phyloP scores from a whole-genome alignment of 2,888 invertebrate genomes.

The Lasiommata megera region DNA sequence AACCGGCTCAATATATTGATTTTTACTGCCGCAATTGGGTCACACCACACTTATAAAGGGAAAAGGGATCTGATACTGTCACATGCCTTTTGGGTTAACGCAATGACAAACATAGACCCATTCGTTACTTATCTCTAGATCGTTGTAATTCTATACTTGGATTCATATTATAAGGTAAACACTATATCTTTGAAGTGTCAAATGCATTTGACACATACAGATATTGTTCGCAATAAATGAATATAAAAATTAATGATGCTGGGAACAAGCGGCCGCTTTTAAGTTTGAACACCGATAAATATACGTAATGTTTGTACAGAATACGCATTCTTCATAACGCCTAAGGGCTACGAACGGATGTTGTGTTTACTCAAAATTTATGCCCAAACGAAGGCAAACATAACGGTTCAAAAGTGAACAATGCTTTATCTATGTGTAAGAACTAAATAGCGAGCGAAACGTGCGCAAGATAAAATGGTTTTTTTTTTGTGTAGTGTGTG shows the following conservation, averaged over 20 bases:
- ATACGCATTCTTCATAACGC: conserved; percentile 37
- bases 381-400: conserved; percentile 53
- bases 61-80: too few relatives aligned
- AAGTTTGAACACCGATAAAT: conserved; percentile 31
- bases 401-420: conserved; percentile 52
- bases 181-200: too few relatives aligned
- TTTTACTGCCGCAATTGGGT: too few relatives aligned
- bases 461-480: conserved; percentile 48
- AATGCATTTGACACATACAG: too few relatives aligned
- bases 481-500: neutral
- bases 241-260: conserved; percentile 7
- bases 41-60: too few relatives aligned
- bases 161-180: too few relatives aligned
- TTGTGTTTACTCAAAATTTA: conserved; percentile 44
- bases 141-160: too few relatives aligned
- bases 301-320: conserved; percentile 32
- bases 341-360: conserved; percentile 42
- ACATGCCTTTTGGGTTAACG: too few relatives aligned
- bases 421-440: conserved; percentile 56
- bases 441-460: conserved; percentile 66
- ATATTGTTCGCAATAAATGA: neutral
- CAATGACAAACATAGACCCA: too few relatives aligned
- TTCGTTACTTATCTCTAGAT: too few relatives aligned
- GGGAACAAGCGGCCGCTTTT: conserved; percentile 28
- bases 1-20: too few relatives aligned